phyloP scores from a whole-genome alignment of 2,888 invertebrate genomes.

The Brachyptera risi region DNA sequence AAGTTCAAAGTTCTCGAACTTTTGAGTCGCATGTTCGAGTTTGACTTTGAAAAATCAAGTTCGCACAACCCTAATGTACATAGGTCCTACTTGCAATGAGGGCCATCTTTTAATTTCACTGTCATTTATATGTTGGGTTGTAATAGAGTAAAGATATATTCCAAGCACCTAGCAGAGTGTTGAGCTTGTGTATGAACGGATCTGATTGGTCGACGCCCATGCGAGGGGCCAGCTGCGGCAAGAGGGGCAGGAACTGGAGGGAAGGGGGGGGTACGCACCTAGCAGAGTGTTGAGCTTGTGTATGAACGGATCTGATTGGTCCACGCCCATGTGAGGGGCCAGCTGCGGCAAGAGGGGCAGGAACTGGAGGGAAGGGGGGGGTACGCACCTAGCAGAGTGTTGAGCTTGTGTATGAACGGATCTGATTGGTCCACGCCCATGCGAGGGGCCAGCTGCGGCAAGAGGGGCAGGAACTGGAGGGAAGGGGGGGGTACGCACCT shows the following conservation, averaged over 20 bases:
- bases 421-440: constrained; percentile 53
- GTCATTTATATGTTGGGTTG: too few relatives aligned
- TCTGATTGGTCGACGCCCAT: constrained; percentile 53
- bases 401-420: constrained; percentile 55
- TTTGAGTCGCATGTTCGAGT: too few relatives aligned
- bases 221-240: constrained; percentile 84
- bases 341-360: constrained; percentile 83
- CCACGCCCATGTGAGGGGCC: constrained; percentile 67
- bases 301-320: constrained; percentile 52
- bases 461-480: constrained; percentile 79
- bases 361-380: too few relatives aligned
- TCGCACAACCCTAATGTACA: too few relatives aligned
- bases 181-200: constrained; percentile 55
- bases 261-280: too few relatives aligned
- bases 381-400: constrained; percentile 57
- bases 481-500: constrained; percentile 65
- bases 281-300: constrained; percentile 55
- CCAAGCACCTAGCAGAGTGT: constrained; percentile 56
- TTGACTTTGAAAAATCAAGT: too few relatives aligned
- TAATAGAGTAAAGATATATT: too few relatives aligned
- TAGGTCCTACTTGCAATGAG: too few relatives aligned
- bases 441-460: constrained; percentile 84
- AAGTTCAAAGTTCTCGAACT: too few relatives aligned
- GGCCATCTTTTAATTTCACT: too few relatives aligned
- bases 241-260: constrained; percentile 79